A percentile compares a stretch with the other conserved stretches of the same genome.
Conservation (phyloP, 2,797 vertebrate species). For the Valencia hispanica region DNA sequence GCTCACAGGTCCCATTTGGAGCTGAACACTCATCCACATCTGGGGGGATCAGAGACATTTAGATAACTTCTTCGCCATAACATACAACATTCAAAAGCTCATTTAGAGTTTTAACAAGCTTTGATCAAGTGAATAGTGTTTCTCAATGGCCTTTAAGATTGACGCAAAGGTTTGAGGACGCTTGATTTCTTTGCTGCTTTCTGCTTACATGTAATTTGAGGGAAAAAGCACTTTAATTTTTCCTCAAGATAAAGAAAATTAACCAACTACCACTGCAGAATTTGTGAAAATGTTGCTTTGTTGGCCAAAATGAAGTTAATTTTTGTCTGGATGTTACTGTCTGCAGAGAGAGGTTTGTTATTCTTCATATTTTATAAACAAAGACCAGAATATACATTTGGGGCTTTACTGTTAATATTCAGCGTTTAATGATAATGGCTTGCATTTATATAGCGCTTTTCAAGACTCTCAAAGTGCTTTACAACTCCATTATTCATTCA, state of each 20-base stretch:
- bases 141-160: background rate
- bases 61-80: constrained; percentile 5
- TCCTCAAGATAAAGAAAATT: background rate
- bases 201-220: background rate
- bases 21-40: constrained; percentile 81
- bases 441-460: too few relatives aligned
- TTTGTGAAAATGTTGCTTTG: background rate
- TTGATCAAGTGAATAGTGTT: background rate
- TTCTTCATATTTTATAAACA: background rate
- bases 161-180: background rate
- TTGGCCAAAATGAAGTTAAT: background rate
- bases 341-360: background rate
- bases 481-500: too few relatives aligned
- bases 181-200: constrained; percentile 1
- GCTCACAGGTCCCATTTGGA: constrained; percentile 73
- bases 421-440: too few relatives aligned
- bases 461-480: too few relatives aligned
- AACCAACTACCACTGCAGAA: background rate
- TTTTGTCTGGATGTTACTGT: background rate
- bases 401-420: background rate
- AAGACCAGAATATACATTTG: background rate
- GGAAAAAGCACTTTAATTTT: background rate
- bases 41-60: constrained; percentile 48
- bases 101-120: constrained; percentile 6
- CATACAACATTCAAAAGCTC: background rate